Evolutionary conservation across 2,113 vertebrate genomes (phyloP), one percentile per base, ranked within the genome.

Genomic region (Boleophthalmus pectinirostris): DNA sequence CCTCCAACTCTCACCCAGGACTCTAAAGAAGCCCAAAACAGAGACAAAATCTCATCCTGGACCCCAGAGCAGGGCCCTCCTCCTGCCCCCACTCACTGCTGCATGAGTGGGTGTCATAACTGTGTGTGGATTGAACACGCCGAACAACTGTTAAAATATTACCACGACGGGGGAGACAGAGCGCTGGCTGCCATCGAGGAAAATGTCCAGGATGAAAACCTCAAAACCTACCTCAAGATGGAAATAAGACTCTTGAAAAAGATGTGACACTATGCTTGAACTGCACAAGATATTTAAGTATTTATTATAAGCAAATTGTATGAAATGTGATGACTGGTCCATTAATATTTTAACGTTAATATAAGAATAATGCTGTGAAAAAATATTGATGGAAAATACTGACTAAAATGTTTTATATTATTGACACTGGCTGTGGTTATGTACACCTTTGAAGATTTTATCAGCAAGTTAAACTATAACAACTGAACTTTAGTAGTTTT

Each of bases 91-190:
- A 92, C 93, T 0, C 93, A 94, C 89, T 99, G 97, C 91, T 99
- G 97, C 67, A 96, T 98, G 90, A 97, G 95, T 0, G 97, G 97
- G 70, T 99, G 97, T 61, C 95, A 95, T 56, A 96, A 88, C 93
- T 99, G 98, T 0, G 96, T 98, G 14, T 99, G 97, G 98, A 88
- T 98, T 1, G 91, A 85, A 0, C 95, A 98, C 0, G 94, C 96
- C 0, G 94, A 96, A 43, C 87, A 89, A 54, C 94, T 99, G 82
- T 86, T 96, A 73, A 73, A 35, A 24, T 94, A 78, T 69, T 96
- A 95, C 83, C 84, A 46, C 1, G 95, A 97, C 0, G 95, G 95
- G 0, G 95, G 94, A 0, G 82, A 91, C 1, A 87, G 18, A 13
- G 97, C 96, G 0, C 82, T 98, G 74, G 91, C 86, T 0, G 93